phyloP scores from a whole-genome alignment of 64 coral and sea anemone species.

The Anthopleura sola region DNA sequence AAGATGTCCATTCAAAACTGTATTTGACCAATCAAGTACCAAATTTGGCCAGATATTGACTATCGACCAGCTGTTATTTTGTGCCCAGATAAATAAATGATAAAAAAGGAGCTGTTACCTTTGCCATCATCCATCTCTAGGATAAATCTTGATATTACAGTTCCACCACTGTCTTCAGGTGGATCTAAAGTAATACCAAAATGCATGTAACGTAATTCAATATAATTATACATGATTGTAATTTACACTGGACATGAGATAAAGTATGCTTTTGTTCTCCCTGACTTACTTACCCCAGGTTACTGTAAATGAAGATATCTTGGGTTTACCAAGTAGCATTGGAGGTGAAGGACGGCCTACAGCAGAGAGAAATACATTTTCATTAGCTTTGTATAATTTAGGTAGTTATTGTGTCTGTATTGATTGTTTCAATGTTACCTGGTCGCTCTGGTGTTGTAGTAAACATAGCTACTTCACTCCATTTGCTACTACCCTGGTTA shows the following conservation, averaged over 20 bases:
- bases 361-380: background rate
- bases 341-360: conserved; percentile 37
- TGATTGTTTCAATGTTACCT: conserved; percentile 38
- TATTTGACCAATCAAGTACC: too few species aligned
- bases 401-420: too few species aligned
- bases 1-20: too few species aligned
- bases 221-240: too few species aligned
- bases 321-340: conserved; percentile 22
- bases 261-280: too few species aligned
- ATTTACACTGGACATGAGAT: too few species aligned
- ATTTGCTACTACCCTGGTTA: conserved; percentile 72
- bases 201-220: too few species aligned
- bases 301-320: conserved; percentile 22
- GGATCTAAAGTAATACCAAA: conserved; percentile 27
- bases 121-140: conserved; percentile 82
- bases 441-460: conserved; percentile 72
- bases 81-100: too few species aligned
- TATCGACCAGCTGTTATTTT: too few species aligned
- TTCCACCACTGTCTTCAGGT: conserved; percentile 78
- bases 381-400: background rate
- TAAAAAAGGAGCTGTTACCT: conserved; percentile 24
- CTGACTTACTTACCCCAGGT: conserved; percentile 40
- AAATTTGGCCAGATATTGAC: too few species aligned
- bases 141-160: conserved; percentile 43
- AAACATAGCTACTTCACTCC: conserved; percentile 76